These are phyloP conservation scores for Alauda arvensis DNA, from an alignment of 2,797 vertebrate species.

Conservation along the genomic window DNA sequence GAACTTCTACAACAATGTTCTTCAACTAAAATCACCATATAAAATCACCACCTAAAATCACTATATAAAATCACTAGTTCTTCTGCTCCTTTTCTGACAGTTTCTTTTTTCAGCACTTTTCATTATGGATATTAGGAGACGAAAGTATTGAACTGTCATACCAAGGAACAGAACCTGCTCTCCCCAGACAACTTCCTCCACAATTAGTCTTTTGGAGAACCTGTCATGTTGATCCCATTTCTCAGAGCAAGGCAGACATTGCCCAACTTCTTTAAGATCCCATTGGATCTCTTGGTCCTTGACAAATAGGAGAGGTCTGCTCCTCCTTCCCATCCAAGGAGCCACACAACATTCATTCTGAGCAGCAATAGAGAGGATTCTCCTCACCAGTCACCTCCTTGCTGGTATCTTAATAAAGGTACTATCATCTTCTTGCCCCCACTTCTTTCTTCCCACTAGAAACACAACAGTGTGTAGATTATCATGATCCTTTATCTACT, in stretches of 20 bases:
- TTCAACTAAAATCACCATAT: not conserved
- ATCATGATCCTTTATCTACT: not conserved
- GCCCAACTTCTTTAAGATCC: not conserved
- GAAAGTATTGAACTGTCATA: not conserved
- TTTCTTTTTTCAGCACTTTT: not conserved
- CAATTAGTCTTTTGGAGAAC: not conserved
- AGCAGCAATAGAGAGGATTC: not conserved
- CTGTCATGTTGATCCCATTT: not conserved
- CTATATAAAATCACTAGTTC: not conserved
- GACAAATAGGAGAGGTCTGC: not conserved
- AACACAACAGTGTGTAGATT: not conserved
- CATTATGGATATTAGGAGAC: not conserved
- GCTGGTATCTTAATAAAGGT: not conserved
- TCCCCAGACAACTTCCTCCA: not conserved
- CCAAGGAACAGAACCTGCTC: not conserved
- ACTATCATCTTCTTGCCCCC: not conserved
- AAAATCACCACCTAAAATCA: no score
- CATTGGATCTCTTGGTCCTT: not conserved
- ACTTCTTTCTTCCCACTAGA: not conserved
- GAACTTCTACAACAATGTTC: not conserved
- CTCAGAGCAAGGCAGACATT: not conserved
- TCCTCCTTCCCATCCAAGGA: not conserved
- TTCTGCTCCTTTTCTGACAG: not conserved
- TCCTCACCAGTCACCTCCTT: not conserved
- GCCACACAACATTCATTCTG: fast-evolving